phyloP scores from a whole-genome alignment of 2,113 vertebrate species.

The Poicephalus gulielmi region DNA sequence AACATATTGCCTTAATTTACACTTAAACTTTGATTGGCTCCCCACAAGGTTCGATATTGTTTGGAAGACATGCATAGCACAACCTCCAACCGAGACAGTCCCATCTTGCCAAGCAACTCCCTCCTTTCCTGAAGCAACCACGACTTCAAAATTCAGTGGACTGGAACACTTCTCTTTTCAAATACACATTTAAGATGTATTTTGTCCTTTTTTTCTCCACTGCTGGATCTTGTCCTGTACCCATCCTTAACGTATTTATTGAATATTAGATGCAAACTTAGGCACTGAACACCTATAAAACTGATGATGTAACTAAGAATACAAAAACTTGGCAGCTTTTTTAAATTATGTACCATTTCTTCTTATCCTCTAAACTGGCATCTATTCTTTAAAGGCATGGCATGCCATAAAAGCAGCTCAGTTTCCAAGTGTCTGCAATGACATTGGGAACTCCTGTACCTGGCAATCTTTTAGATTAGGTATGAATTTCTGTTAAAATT shows the following conservation, averaged over 20 bases:
- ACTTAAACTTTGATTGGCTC: background rate
- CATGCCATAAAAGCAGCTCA: background rate
- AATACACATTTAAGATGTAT: background rate
- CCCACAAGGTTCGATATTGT: background rate
- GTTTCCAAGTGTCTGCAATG: background rate
- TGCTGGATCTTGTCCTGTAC: background rate
- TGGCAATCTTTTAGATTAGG: background rate
- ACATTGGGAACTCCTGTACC: background rate
- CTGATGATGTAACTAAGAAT: background rate
- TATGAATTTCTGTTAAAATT: background rate
- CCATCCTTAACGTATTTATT: background rate
- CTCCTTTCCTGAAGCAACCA: background rate
- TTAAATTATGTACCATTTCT: background rate
- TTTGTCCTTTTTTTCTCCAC: background rate
- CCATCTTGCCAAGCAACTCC: background rate
- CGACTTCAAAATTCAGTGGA: background rate
- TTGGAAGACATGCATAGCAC: background rate
- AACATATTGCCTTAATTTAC: background rate
- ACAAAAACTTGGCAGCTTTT: background rate
- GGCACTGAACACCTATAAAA: background rate
- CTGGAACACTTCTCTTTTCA: background rate
- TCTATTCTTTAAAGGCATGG: background rate
- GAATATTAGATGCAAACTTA: background rate
- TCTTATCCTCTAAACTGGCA: background rate
- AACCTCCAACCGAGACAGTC: accelerated